Evolutionary conservation across 2,113 vertebrate genomes (phyloP).

Genomic region (Ochotona curzoniae): DNA sequence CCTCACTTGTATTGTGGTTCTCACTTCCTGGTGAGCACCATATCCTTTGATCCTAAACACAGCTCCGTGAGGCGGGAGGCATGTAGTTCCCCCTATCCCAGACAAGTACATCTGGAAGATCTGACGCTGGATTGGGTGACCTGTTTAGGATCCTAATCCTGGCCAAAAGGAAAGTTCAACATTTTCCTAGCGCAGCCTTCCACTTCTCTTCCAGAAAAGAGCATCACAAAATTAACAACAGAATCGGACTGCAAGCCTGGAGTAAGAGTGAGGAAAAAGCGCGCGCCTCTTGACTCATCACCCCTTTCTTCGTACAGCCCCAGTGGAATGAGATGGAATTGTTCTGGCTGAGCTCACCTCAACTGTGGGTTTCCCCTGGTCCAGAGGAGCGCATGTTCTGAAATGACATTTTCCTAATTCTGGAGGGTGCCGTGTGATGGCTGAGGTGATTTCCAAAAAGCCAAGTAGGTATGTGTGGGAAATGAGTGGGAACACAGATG

Average conservation of each 20-base stretch:
- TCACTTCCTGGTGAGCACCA: background rate
- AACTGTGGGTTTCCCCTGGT: background rate
- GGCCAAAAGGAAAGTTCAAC: background rate
- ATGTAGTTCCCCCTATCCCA: too few relatives aligned
- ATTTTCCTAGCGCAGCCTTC: background rate
- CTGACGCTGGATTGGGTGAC: background rate
- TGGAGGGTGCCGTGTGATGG: background rate
- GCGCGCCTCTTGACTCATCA: background rate
- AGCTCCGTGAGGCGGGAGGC: background rate
- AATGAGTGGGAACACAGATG: background rate
- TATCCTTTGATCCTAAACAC: background rate
- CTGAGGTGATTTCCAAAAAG: background rate
- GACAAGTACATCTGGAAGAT: background rate
- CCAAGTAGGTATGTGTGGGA: background rate
- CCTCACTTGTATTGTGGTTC: background rate
- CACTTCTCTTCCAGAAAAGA: background rate
- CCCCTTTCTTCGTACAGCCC: background rate
- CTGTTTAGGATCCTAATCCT: background rate
- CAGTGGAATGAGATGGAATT: background rate
- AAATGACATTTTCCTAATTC: background rate
- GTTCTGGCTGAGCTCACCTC: background rate
- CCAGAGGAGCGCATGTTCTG: background rate
- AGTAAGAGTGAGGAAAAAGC: background rate
- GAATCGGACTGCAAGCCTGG: background rate
- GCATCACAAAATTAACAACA: background rate